Evolutionary conservation across 92 coral and sea anemone species (phyloP), one percentile per base, ranked within the genome.

Genomic region (Paramuricea clavata): DNA sequence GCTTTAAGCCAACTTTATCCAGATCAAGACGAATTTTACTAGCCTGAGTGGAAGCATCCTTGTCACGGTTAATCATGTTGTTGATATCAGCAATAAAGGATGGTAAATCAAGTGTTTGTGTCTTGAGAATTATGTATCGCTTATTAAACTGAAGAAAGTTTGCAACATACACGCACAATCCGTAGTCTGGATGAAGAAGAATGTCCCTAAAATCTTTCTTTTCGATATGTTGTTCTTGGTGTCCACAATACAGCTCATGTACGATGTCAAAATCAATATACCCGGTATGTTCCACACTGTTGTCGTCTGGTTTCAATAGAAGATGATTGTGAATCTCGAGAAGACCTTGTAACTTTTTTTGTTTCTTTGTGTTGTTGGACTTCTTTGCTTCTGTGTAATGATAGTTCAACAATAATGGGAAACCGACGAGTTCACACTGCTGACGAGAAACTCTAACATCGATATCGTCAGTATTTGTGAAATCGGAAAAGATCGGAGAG

Each of bases 281-380:
- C 27, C 88, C 88, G 74, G 49, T 33, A 41, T 83, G 88, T 31
- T 83, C 88, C 41, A 50, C 22, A 32, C 42, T 83, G 4, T 83
- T 69, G 59, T 52, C 50, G 57, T 70, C 84, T 59, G 88, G 71
- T 85, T 85, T 74, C 47, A 85, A 81, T 32, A 85, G 73, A 85
- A 85, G 88, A 85, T 85, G 88, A 70, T 64, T 85, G 88, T 85
- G 73, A 62, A 85, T 85, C 52, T 85, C 88, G 47, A 85, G 76
- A 47, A 85, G 28, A 62, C 88, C 88, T 62, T 72, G 74, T 70
- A 85, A 32, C 76, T 85, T 85, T 85, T 54, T 62, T 85, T 85
- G 56, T 82, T 85, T 85, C 49, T 62, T 74, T 49, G 42, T 26
- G 88, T 70, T 52, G 49, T 44, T 64, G 76, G 57, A 82, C 76